These are phyloP conservation scores for Chouioia cunea DNA, from an alignment of 2,888 invertebrate genomes.

Conservation along the genomic window DNA sequence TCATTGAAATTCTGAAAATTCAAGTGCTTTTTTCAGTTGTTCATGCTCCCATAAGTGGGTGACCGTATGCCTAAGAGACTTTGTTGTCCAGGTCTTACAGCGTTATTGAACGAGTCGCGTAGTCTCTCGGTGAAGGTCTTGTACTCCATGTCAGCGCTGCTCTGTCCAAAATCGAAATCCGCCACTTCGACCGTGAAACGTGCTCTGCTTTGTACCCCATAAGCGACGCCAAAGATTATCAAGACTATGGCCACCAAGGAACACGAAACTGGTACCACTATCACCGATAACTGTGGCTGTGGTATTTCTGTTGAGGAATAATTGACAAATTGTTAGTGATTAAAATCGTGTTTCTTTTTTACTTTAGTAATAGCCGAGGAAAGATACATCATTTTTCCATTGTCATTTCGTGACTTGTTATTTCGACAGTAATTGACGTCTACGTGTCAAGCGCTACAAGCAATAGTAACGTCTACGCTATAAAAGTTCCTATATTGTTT, in stretches of 20 bases:
- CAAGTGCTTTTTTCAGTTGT: slow-evolving; percentile 51
- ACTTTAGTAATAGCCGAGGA: not conserved
- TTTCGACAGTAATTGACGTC: too few relatives aligned
- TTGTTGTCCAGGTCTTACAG: slow-evolving; percentile 67
- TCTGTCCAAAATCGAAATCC: slow-evolving; percentile 90
- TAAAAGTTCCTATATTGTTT: too few relatives aligned
- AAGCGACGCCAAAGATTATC: slow-evolving; percentile 89
- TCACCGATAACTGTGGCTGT: slow-evolving; percentile 87
- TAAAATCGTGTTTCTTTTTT: not conserved
- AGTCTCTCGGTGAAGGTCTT: slow-evolving; percentile 88
- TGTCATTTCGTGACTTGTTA: not conserved
- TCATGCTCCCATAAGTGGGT: slow-evolving; percentile 67
- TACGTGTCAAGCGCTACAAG: not conserved
- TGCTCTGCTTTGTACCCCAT: slow-evolving; percentile 85
- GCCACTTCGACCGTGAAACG: slow-evolving; percentile 89
- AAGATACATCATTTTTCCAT: slow-evolving; percentile 3
- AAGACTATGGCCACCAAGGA: slow-evolving; percentile 85
- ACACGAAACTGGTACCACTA: slow-evolving; percentile 88
- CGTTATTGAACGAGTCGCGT: slow-evolving; percentile 80
- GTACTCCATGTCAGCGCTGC: slow-evolving; percentile 84
- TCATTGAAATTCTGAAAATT: not conserved
- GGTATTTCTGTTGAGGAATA: slow-evolving; percentile 73
- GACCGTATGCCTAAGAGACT: slow-evolving; percentile 54
- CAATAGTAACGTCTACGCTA: slow-evolving; percentile 12
- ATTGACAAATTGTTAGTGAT: too few relatives aligned